Percentiles rank a stretch among this genome's conserved stretches.
Conservation (phyloP, 2,797 vertebrate genomes). For the Amblyopsis hoosieri region DNA sequence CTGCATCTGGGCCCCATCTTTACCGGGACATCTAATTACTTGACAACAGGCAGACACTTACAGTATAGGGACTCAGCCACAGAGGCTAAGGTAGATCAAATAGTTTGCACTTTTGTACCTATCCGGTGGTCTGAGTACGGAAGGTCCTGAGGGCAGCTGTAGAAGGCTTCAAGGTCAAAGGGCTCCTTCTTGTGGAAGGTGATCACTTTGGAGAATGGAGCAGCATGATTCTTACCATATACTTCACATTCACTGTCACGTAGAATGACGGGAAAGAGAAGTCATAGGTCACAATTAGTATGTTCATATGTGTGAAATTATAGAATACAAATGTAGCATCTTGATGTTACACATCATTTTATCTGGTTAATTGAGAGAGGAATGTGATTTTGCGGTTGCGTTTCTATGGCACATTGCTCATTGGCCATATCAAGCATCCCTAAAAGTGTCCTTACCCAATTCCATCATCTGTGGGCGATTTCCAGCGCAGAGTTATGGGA, state of each 20-base stretch:
- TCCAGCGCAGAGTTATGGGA: constrained; percentile 95
- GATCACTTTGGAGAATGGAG: constrained; percentile 97
- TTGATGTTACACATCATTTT: neutral
- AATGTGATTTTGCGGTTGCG: too few species aligned
- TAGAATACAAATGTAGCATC: neutral
- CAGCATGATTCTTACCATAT: constrained; percentile 92
- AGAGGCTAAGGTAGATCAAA: neutral
- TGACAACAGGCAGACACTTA: constrained; percentile 18
- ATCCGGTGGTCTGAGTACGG: constrained; percentile 92
- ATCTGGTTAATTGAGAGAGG: neutral
- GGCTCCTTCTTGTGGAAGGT: constrained; percentile 97
- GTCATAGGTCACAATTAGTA: constrained; percentile 28
- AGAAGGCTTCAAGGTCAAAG: constrained; percentile 94
- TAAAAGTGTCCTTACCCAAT: constrained; percentile 78
- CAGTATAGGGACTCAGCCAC: constrained; percentile 6
- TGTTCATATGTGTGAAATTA: neutral
- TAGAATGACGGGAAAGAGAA: constrained; percentile 18
- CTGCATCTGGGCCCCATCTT: constrained; percentile 14
- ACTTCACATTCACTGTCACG: constrained; percentile 91
- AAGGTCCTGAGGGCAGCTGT: constrained; percentile 89
- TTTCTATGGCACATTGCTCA: too few species aligned
- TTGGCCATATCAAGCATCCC: too few species aligned
- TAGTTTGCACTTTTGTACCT: constrained; percentile 70
- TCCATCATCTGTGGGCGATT: constrained; percentile 91
- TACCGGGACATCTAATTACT: constrained; percentile 37